phyloP scores from a whole-genome alignment of 2,888 invertebrate species.

The Heliconius sara region DNA sequence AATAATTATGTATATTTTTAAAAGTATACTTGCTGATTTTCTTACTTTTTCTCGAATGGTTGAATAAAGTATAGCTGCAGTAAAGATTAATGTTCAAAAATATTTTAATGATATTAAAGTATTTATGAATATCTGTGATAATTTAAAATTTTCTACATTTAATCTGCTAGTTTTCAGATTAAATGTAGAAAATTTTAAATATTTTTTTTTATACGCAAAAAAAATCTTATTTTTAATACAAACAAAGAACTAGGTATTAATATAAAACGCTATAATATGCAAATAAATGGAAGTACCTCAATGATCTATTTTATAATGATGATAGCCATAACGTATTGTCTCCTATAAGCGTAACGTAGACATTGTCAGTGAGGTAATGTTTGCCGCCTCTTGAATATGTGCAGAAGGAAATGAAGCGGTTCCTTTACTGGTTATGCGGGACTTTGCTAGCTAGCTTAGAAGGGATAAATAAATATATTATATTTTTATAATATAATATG shows the following conservation, averaged over 20 bases:
- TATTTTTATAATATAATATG: neutral
- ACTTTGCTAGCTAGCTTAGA: neutral
- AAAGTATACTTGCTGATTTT: too few species aligned
- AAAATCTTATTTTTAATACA: neutral
- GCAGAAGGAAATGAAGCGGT: constrained; percentile 78
- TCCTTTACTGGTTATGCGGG: constrained; percentile 54
- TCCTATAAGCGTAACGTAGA: constrained; percentile 66
- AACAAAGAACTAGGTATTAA: neutral
- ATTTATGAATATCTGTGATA: too few species aligned
- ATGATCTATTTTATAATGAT: constrained; percentile 68
- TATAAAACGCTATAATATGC: neutral
- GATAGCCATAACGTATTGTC: constrained; percentile 77
- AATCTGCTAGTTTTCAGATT: too few species aligned
- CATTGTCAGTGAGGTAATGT: constrained; percentile 80
- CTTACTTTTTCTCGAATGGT: too few species aligned
- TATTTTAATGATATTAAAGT: too few species aligned
- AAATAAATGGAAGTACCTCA: neutral
- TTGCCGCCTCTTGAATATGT: constrained; percentile 75
- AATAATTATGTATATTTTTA: too few species aligned
- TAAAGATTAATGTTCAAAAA: too few species aligned
- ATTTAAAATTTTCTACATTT: too few species aligned
- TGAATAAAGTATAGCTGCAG: too few species aligned
- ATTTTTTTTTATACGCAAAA: too few species aligned
- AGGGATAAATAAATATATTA: neutral
- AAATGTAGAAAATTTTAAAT: too few species aligned